Evolutionary conservation across 2,888 invertebrate species (phyloP).

Genomic region (Pteria penguin): DNA sequence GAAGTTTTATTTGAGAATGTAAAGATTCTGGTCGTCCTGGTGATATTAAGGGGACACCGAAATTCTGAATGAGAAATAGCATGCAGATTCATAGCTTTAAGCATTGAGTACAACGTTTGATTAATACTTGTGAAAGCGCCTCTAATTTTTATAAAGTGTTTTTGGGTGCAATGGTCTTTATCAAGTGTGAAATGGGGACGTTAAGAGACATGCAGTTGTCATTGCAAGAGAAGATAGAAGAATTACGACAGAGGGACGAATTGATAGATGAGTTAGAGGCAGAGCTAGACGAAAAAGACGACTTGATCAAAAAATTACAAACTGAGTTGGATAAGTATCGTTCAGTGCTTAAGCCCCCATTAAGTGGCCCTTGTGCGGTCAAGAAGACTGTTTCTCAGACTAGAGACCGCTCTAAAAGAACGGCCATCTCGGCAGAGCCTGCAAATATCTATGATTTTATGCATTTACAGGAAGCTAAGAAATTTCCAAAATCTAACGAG

Average conservation of each 20-base stretch:
- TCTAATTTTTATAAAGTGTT: no score
- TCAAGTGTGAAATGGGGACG: constrained; percentile 82
- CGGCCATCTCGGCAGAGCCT: constrained; percentile 79
- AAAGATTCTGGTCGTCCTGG: no score
- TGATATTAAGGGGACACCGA: no score
- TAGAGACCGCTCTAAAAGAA: constrained; percentile 70
- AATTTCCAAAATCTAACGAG: constrained; percentile 30
- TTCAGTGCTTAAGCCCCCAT: constrained; percentile 66
- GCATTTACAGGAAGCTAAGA: constrained; percentile 13
- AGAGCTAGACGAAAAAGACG: constrained; percentile 81
- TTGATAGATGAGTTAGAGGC: constrained; percentile 85
- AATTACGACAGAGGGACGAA: constrained; percentile 86
- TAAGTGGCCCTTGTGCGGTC: constrained; percentile 14
- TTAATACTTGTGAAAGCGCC: no score
- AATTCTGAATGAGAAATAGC: no score
- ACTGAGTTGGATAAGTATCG: constrained; percentile 75
- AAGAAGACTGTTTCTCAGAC: constrained; percentile 42
- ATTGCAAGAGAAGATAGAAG: constrained; percentile 87
- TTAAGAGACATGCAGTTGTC: constrained; percentile 86
- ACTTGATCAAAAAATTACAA: constrained; percentile 71
- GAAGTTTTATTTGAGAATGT: no score
- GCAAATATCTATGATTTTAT: constrained; percentile 41
- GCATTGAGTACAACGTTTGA: no score
- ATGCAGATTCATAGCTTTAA: no score
- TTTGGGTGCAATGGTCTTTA: no score